Conservation (phyloP, 2,888 invertebrate genomes). For the Epinotia demarniana region DNA sequence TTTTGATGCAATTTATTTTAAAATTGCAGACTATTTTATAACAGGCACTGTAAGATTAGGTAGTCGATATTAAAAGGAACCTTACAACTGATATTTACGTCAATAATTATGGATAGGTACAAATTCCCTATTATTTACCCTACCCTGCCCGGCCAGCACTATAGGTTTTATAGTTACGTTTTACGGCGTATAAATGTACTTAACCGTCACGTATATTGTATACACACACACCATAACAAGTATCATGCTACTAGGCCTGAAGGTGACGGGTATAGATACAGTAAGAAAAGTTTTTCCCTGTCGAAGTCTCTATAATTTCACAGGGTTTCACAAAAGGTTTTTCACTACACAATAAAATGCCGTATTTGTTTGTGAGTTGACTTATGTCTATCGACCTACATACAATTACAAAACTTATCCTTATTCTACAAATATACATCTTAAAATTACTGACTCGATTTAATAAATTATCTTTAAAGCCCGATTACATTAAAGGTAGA, state of each 20-base stretch:
- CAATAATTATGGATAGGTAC: background rate
- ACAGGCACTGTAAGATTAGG: constrained; percentile 4
- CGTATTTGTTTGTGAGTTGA: background rate
- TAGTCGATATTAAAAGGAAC: background rate
- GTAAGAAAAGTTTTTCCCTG: too few species aligned
- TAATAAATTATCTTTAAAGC: constrained; percentile 74
- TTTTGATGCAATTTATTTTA: constrained; percentile 2
- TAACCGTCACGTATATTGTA: too few species aligned
- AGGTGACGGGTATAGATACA: too few species aligned
- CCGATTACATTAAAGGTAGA: constrained; percentile 63
- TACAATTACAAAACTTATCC: constrained; percentile 41
- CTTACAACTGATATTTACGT: background rate
- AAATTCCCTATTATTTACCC: too few species aligned
- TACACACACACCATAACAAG: too few species aligned
- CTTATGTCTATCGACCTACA: background rate
- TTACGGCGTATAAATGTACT: too few species aligned
- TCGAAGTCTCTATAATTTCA: too few species aligned
- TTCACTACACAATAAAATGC: background rate
- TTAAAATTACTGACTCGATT: constrained; percentile 82
- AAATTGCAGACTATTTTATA: constrained; percentile 22
- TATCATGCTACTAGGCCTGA: too few species aligned
- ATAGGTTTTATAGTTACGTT: too few species aligned
- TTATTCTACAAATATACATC: constrained; percentile 59
- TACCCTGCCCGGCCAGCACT: too few species aligned
- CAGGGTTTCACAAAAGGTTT: background rate